Percentiles rank a stretch among this genome's conserved stretches.
phyloP scores from a whole-genome alignment of 2,113 vertebrate genomes.

The Macquaria australasica region DNA sequence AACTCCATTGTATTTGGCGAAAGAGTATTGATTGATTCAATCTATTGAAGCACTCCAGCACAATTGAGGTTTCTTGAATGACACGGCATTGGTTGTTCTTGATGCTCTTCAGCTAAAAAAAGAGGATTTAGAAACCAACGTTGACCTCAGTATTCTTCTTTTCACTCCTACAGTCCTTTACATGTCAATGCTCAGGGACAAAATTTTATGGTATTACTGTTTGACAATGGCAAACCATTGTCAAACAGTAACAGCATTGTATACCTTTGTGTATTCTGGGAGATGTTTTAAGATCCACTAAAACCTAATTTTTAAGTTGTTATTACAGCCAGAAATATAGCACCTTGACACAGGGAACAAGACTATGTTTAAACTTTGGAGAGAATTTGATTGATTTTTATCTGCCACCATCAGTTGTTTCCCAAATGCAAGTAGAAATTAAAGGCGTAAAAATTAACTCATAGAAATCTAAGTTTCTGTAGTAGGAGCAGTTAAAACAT shows the following conservation, averaged over 20 bases:
- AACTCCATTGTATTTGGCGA: not conserved
- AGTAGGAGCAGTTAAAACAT: not conserved
- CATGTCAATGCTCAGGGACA: constrained; percentile 40
- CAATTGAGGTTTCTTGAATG: constrained; percentile 28
- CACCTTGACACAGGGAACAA: not conserved
- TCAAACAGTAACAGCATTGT: not conserved
- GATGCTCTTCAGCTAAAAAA: constrained; percentile 35
- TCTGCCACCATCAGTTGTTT: not conserved
- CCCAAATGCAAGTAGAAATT: not conserved
- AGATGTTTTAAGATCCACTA: constrained; percentile 1
- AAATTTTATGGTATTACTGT: constrained; percentile 5
- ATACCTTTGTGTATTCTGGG: not conserved
- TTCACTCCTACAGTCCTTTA: constrained; percentile 10
- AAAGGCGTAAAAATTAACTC: not conserved
- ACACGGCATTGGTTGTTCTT: constrained; percentile 21
- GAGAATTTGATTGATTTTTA: not conserved
- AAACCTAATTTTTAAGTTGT: constrained; percentile 8
- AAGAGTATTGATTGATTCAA: constrained; percentile 39
- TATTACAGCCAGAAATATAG: not conserved
- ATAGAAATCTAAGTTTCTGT: not conserved
- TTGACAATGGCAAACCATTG: not conserved
- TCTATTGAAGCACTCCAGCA: constrained; percentile 8
- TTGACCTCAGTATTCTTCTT: constrained; percentile 28
- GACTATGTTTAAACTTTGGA: not conserved
- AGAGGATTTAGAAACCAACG: constrained; percentile 5